Conservation (phyloP, 2,797 vertebrate species). For the Crypturellus tataupa region DNA sequence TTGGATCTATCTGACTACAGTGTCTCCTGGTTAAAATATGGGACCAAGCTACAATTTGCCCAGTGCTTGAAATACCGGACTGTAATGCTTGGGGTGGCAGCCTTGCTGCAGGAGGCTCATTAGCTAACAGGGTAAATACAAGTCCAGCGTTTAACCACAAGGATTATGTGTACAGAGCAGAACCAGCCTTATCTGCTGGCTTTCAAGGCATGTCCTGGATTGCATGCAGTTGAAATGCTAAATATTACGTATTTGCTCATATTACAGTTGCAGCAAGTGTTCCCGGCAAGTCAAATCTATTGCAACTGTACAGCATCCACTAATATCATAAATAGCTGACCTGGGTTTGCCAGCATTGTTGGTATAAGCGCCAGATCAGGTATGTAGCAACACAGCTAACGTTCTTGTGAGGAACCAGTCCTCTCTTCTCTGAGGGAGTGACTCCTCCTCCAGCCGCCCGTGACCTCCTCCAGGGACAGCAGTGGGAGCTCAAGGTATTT, state of each 20-base stretch:
- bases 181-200: neutral
- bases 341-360: neutral
- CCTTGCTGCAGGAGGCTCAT: neutral
- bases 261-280: neutral
- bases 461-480: neutral
- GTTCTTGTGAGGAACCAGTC: neutral
- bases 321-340: neutral
- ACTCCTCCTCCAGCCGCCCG: neutral
- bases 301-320: neutral
- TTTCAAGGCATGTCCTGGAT: neutral
- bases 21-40: neutral
- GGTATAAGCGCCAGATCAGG: neutral
- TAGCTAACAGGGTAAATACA: neutral
- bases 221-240: neutral
- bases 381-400: neutral
- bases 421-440: neutral
- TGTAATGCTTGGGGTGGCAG: neutral
- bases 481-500: neutral
- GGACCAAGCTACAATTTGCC: accelerated
- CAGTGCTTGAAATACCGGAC: neutral
- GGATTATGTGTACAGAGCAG: neutral
- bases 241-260: neutral
- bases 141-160: neutral
- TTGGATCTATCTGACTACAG: neutral
- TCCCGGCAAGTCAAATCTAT: neutral